Base-by-base conservation (phyloP, 1,140 invertebrate genomes). In the Heliothis virescens region DNA sequence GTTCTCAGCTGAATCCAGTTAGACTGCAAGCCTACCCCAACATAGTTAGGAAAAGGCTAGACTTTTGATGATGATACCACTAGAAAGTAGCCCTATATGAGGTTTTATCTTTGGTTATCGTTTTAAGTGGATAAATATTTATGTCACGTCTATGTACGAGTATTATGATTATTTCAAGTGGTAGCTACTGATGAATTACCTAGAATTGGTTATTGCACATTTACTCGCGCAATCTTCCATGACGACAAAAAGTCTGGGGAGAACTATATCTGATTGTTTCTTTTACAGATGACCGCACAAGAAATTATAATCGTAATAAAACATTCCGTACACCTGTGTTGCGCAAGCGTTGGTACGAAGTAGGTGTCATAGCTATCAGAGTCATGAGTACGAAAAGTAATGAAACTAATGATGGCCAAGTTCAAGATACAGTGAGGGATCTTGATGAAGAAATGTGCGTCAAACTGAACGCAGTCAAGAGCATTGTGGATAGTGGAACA, bases 401-500 rank as follows among this genome's bases (percentile, higher is more conserved):
- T 79, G n/a, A 21, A 53, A 21, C 74, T 34, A 81, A 63, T 29
- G 50, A 50, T 4, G 59, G 67, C 78, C 57, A 34, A 65, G 26
- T 71, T 16, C 59, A 73, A 71, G 57, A 82, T 65, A 81, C 85
- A 11, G 16, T 67, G 10, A 57, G 21, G 10, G 69, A 80, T 21
- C 21, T 74, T 26, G 76, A 90, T 76, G 78, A 82, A 71, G 86
- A 93, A 15, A 87, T 85, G 72, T 94, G 92, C 57, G 73, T 82
- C 13, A 85, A 85, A 73, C 76, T 94, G 13, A 94, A 93, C 81
- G 77, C 83, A 55, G 87, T 92, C 71, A 94, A 94, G 79, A 92
- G 91, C 82, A 94, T 94, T 62, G 89, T 93, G 11, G 92, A 94
- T 59, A 92, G 91, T 65, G 92, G 92, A 2, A 94, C 92, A 13